Percentiles rank a stretch among this genome's conserved stretches.
phyloP scores from a whole-genome alignment of 2,888 invertebrate genomes.

The Meteorus colon region DNA sequence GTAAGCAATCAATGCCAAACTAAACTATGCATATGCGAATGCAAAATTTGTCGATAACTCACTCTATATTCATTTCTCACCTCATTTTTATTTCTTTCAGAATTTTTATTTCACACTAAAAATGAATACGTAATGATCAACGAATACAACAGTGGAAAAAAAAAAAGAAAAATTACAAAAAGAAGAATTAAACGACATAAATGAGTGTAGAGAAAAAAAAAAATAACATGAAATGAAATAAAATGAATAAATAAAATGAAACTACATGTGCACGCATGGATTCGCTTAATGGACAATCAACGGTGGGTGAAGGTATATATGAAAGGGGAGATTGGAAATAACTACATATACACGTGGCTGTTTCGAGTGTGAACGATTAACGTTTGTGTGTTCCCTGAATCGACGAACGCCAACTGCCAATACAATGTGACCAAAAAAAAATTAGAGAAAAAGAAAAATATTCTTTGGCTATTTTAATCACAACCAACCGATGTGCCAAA shows the following conservation, averaged over 20 bases:
- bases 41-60: conserved; percentile 44
- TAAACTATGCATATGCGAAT: conserved; percentile 34
- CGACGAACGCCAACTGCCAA: conserved; percentile 4
- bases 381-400: conserved; percentile 17
- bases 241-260: conserved; percentile 33
- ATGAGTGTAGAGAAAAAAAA: conserved; percentile 20
- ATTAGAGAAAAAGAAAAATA: neutral
- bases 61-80: conserved; percentile 38
- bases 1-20: conserved; percentile 46
- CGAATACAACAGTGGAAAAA: neutral
- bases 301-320: conserved; percentile 43
- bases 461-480: neutral
- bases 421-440: conserved; percentile 4
- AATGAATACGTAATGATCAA: neutral
- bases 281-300: conserved; percentile 53
- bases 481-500: neutral
- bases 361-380: conserved; percentile 51
- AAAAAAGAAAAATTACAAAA: conserved; percentile 14
- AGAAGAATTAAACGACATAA: conserved; percentile 44
- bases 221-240: conserved; percentile 25
- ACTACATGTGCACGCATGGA: conserved; percentile 36
- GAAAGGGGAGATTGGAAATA: conserved; percentile 43
- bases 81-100: neutral
- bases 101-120: neutral
- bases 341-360: conserved; percentile 37